These are phyloP conservation scores for Haliclona indistincta DNA, from an alignment of 37 sponge, comb jelly and placozoan species.

Conservation along the genomic window DNA sequence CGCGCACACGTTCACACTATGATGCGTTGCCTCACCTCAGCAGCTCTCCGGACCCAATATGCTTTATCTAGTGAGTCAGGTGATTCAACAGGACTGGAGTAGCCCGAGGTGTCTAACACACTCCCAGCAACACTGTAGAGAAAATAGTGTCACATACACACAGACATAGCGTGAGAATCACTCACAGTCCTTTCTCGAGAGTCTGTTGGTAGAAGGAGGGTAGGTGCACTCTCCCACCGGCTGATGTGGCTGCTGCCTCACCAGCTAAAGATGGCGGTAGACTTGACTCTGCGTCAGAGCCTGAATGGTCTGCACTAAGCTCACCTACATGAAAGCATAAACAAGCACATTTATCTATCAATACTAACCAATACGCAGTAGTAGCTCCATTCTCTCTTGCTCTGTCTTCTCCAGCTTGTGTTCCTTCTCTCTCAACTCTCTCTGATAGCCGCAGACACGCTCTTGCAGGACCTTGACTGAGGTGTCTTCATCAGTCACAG, in stretches of 20 bases:
- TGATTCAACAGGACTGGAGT: slow-evolving; percentile 2
- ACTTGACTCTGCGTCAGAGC: too few relatives aligned
- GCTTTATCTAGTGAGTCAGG: not conserved
- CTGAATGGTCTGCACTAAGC: not conserved
- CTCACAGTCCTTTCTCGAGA: slow-evolving; percentile 6
- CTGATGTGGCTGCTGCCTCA: not conserved
- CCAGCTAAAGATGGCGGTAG: too few relatives aligned
- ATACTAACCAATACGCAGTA: not conserved
- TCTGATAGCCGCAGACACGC: too few relatives aligned
- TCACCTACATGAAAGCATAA: not conserved
- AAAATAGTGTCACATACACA: not conserved
- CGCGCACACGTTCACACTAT: too few relatives aligned
- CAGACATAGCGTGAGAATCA: not conserved
- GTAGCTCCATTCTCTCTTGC: slow-evolving; percentile 4
- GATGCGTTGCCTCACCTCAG: slow-evolving; percentile 3
- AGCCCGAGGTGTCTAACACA: slow-evolving; percentile 4
- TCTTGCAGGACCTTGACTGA: too few relatives aligned
- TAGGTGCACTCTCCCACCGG: not conserved
- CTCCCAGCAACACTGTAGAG: not conserved
- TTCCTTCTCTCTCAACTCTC: not conserved
- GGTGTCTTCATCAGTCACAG: too few relatives aligned
- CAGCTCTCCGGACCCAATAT: not conserved
- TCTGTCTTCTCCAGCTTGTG: not conserved
- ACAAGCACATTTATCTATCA: not conserved
- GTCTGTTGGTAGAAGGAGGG: not conserved